Evolutionary conservation across 2,113 vertebrate species (phyloP), one percentile per base, ranked within the genome.

Genomic region (Hippocampus comes): DNA sequence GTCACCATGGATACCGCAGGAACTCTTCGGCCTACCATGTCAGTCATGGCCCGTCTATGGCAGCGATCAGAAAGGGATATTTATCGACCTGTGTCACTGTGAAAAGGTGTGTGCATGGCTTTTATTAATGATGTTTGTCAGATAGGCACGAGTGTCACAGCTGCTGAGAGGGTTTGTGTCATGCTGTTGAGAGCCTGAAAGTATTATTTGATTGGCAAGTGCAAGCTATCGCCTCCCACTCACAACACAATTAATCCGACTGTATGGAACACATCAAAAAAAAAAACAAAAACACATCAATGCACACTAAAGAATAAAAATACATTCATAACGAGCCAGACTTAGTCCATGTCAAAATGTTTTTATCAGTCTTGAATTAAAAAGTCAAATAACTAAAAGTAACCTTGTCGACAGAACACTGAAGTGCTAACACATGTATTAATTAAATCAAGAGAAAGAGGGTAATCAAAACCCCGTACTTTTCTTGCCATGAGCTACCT

Each of bases 1-100:
- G 89, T 90, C 84, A 68, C 88, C 86, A 90, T 87, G 87, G 90
- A 85, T 88, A 91, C 89, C 86, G 38, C 65, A 66, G 83, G 82
- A 83, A 91, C 88, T 90, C 85, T 81, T 79, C 53, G 77, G 82
- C 84, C 88, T 84, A 77, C 77, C 86, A 88, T 87, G 86, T 84
- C 87, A 89, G 90, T 88, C 90, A 89, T 86, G 84, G 87, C 78
- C 80, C 72, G 82, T 90, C 84, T 86, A 81, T 77, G 73, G 87
- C 67, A 70, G 83, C 86, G 85, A 87, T 89, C 87, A 89, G 83
- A 89, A 86, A 89, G 72, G 76, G 75, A 82, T 84, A 89, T 88
- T 88, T 88, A 87, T 89, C 87, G 80, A 88, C 86, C 78, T 64
- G 63, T 78, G 64, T 69, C 48, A 69, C 65, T 76, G 73, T 80